phyloP scores from a whole-genome alignment of 2,113 vertebrate species.

The Sinocyclocheilus anophthalmus region DNA sequence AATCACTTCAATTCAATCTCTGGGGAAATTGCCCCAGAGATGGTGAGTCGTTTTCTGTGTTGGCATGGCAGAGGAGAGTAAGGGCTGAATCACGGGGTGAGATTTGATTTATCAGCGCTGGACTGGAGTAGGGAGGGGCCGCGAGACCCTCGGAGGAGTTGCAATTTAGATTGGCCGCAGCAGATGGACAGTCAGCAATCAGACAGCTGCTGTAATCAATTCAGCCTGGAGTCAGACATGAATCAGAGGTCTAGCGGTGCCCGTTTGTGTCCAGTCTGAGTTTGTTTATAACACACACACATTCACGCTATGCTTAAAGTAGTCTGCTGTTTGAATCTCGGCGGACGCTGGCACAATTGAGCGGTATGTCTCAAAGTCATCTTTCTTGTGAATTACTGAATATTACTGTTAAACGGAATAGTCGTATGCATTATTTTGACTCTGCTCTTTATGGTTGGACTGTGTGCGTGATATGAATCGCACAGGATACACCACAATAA shows the following conservation, averaged over 20 bases:
- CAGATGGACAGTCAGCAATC: constrained; percentile 68
- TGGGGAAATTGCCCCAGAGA: constrained; percentile 26
- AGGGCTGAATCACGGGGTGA: constrained; percentile 6
- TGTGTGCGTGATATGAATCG: background rate
- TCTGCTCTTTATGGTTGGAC: background rate
- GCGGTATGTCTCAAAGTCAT: background rate
- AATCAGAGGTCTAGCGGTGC: constrained; percentile 45
- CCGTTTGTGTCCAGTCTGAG: background rate
- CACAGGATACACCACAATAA: background rate
- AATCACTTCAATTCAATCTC: constrained; percentile 48
- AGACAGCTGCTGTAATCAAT: constrained; percentile 72
- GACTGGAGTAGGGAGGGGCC: constrained; percentile 24
- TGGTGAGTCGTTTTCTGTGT: constrained; percentile 32
- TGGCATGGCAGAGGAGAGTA: constrained; percentile 18
- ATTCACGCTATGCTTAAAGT: background rate
- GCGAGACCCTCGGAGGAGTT: constrained; percentile 60
- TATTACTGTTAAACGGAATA: background rate
- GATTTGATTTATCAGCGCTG: constrained; percentile 44
- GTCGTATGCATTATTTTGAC: background rate
- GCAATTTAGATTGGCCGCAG: constrained; percentile 65
- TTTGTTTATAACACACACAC: background rate
- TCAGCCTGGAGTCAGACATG: constrained; percentile 61
- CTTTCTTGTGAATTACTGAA: background rate
- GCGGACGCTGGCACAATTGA: background rate
- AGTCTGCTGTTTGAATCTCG: constrained; percentile 3